Evolutionary conservation across 2,797 vertebrate species (phyloP), one percentile per base, ranked within the genome.

Genomic region (Acrocephalus scirpaceus): DNA sequence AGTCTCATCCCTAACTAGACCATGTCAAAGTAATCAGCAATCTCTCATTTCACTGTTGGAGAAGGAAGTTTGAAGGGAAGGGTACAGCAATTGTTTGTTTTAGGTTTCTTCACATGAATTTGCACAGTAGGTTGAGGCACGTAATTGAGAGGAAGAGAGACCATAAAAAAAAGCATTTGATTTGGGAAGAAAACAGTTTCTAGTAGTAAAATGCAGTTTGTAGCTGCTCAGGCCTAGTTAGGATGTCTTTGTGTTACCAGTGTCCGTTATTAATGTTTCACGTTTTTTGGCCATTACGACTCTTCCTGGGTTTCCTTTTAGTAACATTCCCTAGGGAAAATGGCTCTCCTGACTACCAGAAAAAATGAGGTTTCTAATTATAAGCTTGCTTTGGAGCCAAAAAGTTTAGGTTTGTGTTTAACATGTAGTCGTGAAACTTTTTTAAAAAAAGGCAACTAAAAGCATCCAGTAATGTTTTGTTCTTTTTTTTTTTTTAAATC

Each of bases 401-500:
- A 61, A 97, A 77, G 91, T 92, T 96, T 97, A 86, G 51, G 87
- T 90, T 97, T 97, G 86, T 85, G 64, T 96, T 98, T 97, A 95
- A 95, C 42, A 22, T 93, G 94, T 90, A 92, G 70, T 96, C 30
- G 34, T 93, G 93, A 96, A 95, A 94, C 91, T 94, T 96, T 74
- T 42, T 94, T 75, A 2, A 48, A 93, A 93, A 95, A 65, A 56
- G 15, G 1, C 34, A 38, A 60, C 96, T 98, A 96, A 97, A 98
- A 96, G 96, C 96, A 97, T 17, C 93, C 73, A 90, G 44, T 95
- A 85, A 79, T 89, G 71, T 88, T 82, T 90, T 86, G 11, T 93
- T 62, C 38, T 58, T 50, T 94, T 36, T 48, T 72, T 60, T 44
- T 44, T 44, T 81, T 65, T 44, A 10, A 44, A 92, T 95, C 53